Conservation (phyloP, 2,888 invertebrate genomes). For the Platypus cylindrus region DNA sequence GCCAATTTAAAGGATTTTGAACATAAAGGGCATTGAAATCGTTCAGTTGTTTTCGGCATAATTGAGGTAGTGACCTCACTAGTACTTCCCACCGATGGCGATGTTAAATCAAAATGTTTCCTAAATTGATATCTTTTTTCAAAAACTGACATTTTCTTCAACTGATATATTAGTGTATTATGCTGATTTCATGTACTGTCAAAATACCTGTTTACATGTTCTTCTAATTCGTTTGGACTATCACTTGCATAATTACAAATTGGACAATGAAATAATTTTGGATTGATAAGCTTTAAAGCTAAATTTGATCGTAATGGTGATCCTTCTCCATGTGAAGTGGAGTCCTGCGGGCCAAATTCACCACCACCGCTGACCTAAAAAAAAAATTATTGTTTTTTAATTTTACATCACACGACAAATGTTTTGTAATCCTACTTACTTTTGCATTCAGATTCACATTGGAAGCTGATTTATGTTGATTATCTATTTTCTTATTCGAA, state of each 20-base stretch:
- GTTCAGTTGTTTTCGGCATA: constrained; percentile 41
- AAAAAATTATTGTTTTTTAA: not conserved
- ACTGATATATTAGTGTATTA: too few species aligned
- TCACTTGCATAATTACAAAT: constrained; percentile 65
- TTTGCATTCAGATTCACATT: constrained; percentile 35
- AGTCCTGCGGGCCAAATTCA: constrained; percentile 31
- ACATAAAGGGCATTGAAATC: constrained; percentile 69
- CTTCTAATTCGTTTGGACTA: constrained; percentile 61
- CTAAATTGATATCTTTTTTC: constrained; percentile 31
- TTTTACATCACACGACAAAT: not conserved
- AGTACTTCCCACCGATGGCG: constrained; percentile 49
- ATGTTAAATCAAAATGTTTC: constrained; percentile 70
- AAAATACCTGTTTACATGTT: constrained; percentile 56
- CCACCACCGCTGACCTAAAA: constrained; percentile 33
- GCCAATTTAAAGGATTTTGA: constrained; percentile 56
- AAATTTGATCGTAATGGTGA: constrained; percentile 61
- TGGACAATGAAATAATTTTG: constrained; percentile 50
- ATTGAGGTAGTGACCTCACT: too few species aligned
- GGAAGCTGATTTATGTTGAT: constrained; percentile 27
- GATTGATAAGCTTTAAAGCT: constrained; percentile 52
- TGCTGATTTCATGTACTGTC: not conserved
- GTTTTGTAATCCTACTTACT: constrained; percentile 22
- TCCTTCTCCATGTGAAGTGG: constrained; percentile 55
- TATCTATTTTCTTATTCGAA: constrained; percentile 22
- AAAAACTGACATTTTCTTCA: too few species aligned